Percentiles rank a stretch among this genome's conserved stretches.
Conservation (phyloP, 2,797 vertebrate species). For the Bradypodion pumilum region DNA sequence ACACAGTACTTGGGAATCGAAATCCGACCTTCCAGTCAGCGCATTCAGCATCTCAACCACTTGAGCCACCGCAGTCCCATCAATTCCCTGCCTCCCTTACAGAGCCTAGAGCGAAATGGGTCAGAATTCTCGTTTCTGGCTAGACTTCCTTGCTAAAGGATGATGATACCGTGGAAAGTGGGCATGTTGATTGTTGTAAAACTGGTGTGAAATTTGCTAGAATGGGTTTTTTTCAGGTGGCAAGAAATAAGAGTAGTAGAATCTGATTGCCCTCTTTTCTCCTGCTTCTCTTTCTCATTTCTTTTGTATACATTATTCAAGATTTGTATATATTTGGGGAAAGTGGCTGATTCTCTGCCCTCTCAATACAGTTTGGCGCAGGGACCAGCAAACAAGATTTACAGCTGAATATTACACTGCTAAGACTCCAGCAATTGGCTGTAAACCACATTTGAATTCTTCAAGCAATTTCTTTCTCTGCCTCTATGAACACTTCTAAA, state of each 20-base stretch:
- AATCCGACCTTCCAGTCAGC: no score
- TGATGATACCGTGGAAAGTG: no score
- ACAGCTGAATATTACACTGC: conserved; percentile 64
- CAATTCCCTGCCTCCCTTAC: no score
- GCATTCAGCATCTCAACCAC: no score
- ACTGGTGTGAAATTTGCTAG: neutral
- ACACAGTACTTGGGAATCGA: no score
- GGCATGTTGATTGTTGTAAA: no score
- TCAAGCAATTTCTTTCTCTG: conserved; percentile 1
- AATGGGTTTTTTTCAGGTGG: neutral
- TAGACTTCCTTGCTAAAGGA: no score
- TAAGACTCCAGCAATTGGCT: conserved; percentile 40
- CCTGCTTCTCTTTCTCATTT: conserved; percentile 55
- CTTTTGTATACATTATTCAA: conserved; percentile 71
- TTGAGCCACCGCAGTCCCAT: no score
- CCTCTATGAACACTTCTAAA: neutral
- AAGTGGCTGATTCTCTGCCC: conserved; percentile 58
- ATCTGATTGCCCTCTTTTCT: conserved; percentile 15
- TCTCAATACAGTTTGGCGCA: conserved; percentile 55
- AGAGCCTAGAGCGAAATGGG: no score
- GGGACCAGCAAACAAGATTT: conserved; percentile 62
- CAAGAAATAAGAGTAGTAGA: conserved; percentile 14
- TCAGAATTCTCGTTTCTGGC: no score
- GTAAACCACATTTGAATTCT: conserved; percentile 19
- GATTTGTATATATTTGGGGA: conserved; percentile 44